Evolutionary conservation across 2,888 invertebrate species (phyloP).

Genomic region (Nesidiocoris tenuis): DNA sequence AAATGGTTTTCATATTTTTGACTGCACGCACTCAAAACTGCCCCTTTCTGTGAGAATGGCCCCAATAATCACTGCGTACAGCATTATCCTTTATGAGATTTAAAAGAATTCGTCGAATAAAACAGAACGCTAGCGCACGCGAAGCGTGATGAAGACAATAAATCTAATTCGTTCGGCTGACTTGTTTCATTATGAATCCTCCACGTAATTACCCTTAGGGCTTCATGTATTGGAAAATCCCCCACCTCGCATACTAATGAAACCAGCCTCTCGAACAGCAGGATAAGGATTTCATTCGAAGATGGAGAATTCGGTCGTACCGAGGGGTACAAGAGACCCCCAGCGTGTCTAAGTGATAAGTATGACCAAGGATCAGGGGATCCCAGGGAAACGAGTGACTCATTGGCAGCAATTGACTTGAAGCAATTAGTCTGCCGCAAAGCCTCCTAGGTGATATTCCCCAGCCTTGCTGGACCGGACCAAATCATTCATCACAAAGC

Average conservation of each 20-base stretch:
- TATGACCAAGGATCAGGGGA: slow-evolving; percentile 1
- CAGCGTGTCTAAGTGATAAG: slow-evolving; percentile 25
- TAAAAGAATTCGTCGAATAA: too few species aligned
- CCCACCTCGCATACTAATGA: slow-evolving; percentile 19
- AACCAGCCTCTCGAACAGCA: neutral
- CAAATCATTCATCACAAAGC: slow-evolving; percentile 24
- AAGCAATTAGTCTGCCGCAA: slow-evolving; percentile 36
- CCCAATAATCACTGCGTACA: too few species aligned
- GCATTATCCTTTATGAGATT: too few species aligned
- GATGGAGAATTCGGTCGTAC: neutral
- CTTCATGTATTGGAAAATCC: slow-evolving; percentile 11
- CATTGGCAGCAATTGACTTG: slow-evolving; percentile 37
- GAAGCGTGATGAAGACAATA: slow-evolving; percentile 22
- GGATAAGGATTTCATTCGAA: neutral
- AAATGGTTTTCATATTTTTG: too few species aligned
- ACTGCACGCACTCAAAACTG: too few species aligned
- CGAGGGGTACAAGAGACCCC: neutral
- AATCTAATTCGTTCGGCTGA: slow-evolving; percentile 22
- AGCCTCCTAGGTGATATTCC: slow-evolving; percentile 29
- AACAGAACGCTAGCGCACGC: too few species aligned
- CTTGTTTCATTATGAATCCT: neutral
- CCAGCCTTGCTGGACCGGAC: slow-evolving; percentile 2
- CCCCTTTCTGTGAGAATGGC: too few species aligned
- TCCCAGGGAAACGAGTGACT: slow-evolving; percentile 17
- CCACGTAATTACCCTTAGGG: neutral